phyloP scores from a whole-genome alignment of 2,113 vertebrate genomes.

The Promerops cafer region DNA sequence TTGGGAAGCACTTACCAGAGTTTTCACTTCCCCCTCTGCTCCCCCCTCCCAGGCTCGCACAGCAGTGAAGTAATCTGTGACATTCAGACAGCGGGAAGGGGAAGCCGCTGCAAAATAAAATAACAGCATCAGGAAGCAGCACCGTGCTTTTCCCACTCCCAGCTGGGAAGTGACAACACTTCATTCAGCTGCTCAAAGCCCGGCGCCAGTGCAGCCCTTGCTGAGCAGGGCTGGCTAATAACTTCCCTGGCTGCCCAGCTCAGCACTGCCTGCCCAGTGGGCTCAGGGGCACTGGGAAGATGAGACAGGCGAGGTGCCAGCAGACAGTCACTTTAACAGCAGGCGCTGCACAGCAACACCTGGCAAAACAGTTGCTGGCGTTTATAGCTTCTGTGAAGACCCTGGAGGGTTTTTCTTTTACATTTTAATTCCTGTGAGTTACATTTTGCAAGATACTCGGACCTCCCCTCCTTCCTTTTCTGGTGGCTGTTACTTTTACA shows the following conservation, averaged over 20 bases:
- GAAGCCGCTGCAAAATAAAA: slow-evolving; percentile 58
- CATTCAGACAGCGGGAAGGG: slow-evolving; percentile 60
- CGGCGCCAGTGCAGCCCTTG: background rate
- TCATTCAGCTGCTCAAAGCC: slow-evolving; percentile 35
- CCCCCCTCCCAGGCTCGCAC: background rate
- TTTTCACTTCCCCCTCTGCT: background rate
- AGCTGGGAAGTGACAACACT: slow-evolving; percentile 47
- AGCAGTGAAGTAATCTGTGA: slow-evolving; percentile 43
- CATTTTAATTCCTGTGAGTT: background rate
- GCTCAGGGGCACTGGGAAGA: background rate
- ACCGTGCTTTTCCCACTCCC: slow-evolving; percentile 29
- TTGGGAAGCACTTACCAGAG: background rate
- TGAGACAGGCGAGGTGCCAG: background rate
- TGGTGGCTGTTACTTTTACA: background rate
- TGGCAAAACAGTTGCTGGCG: slow-evolving; percentile 22
- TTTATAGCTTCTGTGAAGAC: slow-evolving; percentile 26
- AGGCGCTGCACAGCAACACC: background rate
- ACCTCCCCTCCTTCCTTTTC: background rate
- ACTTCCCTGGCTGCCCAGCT: background rate
- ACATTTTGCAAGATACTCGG: background rate
- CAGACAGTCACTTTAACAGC: background rate
- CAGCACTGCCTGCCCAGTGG: background rate
- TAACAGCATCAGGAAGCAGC: slow-evolving; percentile 49
- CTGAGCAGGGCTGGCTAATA: background rate
- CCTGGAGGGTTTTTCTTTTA: background rate